These are phyloP conservation scores for Gallinago media DNA, from an alignment of 2,113 vertebrate species.

Conservation along the genomic window DNA sequence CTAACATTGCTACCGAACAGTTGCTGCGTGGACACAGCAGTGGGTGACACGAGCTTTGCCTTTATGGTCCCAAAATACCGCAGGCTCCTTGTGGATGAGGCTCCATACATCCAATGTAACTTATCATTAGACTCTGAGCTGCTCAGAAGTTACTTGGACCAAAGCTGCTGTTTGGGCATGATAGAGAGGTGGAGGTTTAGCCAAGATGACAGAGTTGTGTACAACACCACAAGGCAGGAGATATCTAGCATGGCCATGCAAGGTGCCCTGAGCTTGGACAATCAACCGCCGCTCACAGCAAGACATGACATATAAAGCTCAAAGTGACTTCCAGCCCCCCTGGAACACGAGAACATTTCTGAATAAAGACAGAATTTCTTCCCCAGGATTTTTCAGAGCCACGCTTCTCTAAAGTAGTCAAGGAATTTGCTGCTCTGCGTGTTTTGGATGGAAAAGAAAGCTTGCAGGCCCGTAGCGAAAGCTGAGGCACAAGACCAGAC, in stretches of 20 bases:
- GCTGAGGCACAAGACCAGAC: background rate
- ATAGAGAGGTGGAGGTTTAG: background rate
- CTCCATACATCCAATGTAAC: background rate
- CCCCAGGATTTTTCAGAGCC: background rate
- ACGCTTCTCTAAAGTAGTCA: background rate
- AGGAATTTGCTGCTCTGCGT: background rate
- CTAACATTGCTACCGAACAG: background rate
- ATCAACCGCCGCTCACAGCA: background rate
- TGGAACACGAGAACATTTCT: background rate
- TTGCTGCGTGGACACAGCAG: background rate
- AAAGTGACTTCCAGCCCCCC: background rate
- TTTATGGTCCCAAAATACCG: background rate
- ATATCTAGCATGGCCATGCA: background rate
- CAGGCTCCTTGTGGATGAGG: background rate
- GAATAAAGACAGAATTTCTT: background rate
- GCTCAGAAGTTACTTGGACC: background rate
- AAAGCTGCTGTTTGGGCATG: background rate
- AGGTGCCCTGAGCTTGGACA: background rate
- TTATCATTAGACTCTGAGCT: background rate
- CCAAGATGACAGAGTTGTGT: background rate
- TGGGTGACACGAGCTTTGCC: background rate
- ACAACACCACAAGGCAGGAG: background rate
- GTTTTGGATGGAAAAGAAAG: background rate
- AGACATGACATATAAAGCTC: background rate
- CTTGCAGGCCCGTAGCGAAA: background rate